Evolutionary conservation across 1,140 invertebrate species (phyloP).

Genomic region (Drosophila repleta): DNA sequence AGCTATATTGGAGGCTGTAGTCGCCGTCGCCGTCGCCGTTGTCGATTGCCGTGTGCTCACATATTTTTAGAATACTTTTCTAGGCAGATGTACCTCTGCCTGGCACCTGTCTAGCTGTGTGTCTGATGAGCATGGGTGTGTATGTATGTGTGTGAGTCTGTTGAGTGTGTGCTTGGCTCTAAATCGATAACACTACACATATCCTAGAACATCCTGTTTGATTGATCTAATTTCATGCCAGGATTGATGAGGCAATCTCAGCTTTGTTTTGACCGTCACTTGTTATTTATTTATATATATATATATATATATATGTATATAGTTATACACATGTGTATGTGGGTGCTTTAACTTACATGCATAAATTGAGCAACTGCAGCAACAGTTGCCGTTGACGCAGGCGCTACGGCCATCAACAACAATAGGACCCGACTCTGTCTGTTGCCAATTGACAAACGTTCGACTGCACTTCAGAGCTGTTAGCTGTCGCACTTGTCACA

Average conservation of each 20-base stretch:
- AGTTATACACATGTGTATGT: background rate
- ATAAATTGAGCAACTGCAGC: conserved; percentile 51
- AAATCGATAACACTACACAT: conserved; percentile 63
- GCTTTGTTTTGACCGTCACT: background rate
- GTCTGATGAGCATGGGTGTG: conserved; percentile 2
- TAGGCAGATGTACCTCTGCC: conserved; percentile 33
- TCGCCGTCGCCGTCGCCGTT: no score
- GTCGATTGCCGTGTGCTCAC: conserved; percentile 48
- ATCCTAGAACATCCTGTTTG: conserved; percentile 45
- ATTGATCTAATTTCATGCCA: conserved; percentile 71
- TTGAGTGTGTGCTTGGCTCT: conserved; percentile 22
- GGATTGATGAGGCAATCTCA: conserved; percentile 64
- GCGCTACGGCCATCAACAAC: conserved; percentile 45
- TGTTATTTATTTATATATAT: background rate
- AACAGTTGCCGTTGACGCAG: conserved; percentile 60
- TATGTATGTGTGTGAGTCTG: conserved; percentile 18
- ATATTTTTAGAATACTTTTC: conserved; percentile 71
- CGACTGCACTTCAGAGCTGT: conserved; percentile 23
- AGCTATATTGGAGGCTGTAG: conserved; percentile 3
- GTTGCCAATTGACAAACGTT: conserved; percentile 5
- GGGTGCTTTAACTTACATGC: conserved; percentile 58
- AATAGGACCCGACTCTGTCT: conserved; percentile 13
- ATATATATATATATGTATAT: background rate
- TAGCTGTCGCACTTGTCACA: conserved; percentile 22
- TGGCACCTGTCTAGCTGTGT: conserved; percentile 40